A percentile compares a stretch with the other conserved stretches of the same genome.
Conservation (phyloP, 2,113 vertebrate genomes). For the Pedionomus torquatus region DNA sequence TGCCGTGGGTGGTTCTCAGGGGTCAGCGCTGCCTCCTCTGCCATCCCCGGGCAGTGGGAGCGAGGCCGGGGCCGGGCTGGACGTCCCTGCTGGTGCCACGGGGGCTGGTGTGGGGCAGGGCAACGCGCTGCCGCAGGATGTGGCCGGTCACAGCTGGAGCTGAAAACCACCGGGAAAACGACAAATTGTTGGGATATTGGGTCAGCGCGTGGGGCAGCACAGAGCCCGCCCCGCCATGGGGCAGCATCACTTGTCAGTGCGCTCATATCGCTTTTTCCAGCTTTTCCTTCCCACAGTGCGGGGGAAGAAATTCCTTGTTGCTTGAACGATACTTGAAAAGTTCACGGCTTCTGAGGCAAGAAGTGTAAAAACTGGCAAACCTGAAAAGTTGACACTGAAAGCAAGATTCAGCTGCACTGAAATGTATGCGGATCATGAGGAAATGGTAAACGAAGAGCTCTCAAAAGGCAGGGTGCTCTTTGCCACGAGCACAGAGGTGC, state of each 20-base stretch:
- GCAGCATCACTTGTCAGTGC: too few relatives aligned
- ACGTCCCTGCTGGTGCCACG: too few relatives aligned
- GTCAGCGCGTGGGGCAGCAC: too few relatives aligned
- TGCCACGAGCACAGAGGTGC: not conserved
- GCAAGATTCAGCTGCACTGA: not conserved
- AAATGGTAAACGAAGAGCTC: not conserved
- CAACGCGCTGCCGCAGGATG: too few relatives aligned
- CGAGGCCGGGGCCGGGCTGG: not conserved
- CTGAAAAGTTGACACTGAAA: not conserved
- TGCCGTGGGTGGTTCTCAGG: not conserved
- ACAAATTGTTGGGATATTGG: too few relatives aligned
- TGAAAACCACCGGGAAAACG: too few relatives aligned
- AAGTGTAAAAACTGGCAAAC: not conserved
- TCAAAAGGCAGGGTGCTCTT: not conserved
- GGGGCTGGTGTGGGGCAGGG: too few relatives aligned
- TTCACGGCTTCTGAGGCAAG: not conserved
- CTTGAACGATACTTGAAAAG: not conserved
- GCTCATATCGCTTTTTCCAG: not conserved
- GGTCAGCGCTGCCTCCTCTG: too few relatives aligned
- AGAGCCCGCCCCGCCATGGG: too few relatives aligned
- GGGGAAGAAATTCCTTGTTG: not conserved
- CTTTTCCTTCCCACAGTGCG: not conserved
- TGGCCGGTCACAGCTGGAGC: too few relatives aligned
- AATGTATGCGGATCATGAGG: not conserved
- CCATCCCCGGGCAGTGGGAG: rapidly evolving